Base-by-base conservation (phyloP, 2,113 vertebrate species). In the Mionectes macconnelli region DNA sequence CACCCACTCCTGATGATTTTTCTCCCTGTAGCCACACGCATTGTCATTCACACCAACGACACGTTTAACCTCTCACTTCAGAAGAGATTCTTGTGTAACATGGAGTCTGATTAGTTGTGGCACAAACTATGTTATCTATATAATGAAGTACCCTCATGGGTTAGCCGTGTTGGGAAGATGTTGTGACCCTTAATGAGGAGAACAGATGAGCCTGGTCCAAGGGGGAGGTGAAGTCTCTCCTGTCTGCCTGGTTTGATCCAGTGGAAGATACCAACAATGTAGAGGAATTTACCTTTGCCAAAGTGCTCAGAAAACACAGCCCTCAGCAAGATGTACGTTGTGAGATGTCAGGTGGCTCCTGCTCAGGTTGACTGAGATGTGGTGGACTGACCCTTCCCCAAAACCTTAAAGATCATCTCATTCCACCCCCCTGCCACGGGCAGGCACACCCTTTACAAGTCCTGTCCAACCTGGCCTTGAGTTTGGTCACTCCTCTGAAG, bases 61-160 rank as follows among this genome's bases (percentile, higher is more conserved):
- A 62, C 2, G 66, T 87, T 87, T 76, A 87, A 81, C 92, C 70
- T 96, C 75, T 59, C 80, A 17, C 87, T 95, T 74, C 83, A 80
- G 56, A 69, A 94, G 63, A 67, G 78, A 68, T 86, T 50, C 78
- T 87, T 96, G 81, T 64, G 84, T 28, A 85, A 87, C 37, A 47
- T 5, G 39, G 66, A 62, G 11, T 23, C 37, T 95, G 91, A 97
- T 97, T 87, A 96, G 89, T 63, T 95, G 94, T 95, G 96, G 91
- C 96, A 97, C 40, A 90, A 91, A 90, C 72, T 62, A 9, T 88
- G 84, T 89, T 94, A 86, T 66, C 83, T 10, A 1, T 95, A 5
- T 97, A 96, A 97, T 96, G 73, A 92, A 96, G 89, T 94, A 95
- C 92, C 90, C 96, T 92, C 7, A 39, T 85, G 87, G 87, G 86